Evolutionary conservation across 2,113 vertebrate genomes (phyloP).

Genomic region (Recurvirostra avosetta): DNA sequence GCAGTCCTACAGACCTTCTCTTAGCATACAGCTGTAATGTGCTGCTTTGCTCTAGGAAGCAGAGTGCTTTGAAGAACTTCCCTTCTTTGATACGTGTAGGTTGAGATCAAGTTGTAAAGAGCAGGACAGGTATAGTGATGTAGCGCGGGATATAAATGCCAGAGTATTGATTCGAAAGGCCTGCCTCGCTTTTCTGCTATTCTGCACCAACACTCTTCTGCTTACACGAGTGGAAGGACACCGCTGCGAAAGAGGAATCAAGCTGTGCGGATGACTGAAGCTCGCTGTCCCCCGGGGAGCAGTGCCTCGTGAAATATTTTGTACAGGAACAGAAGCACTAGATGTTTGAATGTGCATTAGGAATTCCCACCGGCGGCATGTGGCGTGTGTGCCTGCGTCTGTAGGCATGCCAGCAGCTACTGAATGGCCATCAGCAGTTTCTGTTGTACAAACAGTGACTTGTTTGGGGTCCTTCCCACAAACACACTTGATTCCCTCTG

Average conservation of each 20-base stretch:
- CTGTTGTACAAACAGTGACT: not conserved
- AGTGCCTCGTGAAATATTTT: not conserved
- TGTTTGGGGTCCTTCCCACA: not conserved
- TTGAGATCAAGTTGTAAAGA: not conserved
- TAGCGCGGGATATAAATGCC: not conserved
- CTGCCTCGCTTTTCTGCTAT: not conserved
- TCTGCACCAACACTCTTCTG: not conserved
- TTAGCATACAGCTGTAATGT: not conserved
- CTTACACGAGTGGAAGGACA: not conserved
- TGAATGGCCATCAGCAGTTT: not conserved
- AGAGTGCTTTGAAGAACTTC: not conserved
- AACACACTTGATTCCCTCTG: not conserved
- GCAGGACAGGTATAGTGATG: not conserved
- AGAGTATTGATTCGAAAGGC: not conserved
- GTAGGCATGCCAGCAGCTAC: not conserved
- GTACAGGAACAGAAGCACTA: not conserved
- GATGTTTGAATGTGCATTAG: not conserved
- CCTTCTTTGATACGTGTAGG: not conserved
- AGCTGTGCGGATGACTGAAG: accelerated
- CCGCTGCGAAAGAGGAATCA: accelerated
- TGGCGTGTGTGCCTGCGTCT: accelerated
- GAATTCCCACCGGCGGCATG: not conserved
- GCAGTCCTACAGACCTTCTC: not conserved
- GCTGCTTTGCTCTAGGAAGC: not conserved
- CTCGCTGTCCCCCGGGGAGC: accelerated